Conservation (phyloP, 2,888 invertebrate genomes). For the Pristionchus maxplancki region DNA sequence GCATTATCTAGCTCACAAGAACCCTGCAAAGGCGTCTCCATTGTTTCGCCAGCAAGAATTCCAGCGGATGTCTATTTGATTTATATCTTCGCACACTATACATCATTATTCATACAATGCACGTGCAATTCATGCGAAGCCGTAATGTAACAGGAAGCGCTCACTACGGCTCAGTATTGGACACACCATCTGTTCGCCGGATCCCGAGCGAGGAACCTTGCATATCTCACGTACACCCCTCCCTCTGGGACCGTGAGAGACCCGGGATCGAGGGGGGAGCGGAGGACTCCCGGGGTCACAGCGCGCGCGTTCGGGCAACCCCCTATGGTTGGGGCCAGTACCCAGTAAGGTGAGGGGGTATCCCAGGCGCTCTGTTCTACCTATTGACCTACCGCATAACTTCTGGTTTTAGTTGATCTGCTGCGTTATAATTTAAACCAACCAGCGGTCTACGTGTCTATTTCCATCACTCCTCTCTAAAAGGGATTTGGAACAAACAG, state of each 20-base stretch:
- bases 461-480: neutral
- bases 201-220: constrained; percentile 4
- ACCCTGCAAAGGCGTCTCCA: neutral
- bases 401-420: no score
- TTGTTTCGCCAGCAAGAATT: neutral
- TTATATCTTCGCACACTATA: no score
- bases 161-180: no score
- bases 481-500: neutral
- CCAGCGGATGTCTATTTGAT: no score
- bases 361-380: no score
- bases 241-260: neutral
- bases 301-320: neutral
- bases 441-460: neutral
- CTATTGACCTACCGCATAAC: no score
- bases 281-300: neutral
- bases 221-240: neutral
- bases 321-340: neutral
- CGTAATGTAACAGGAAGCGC: no score
- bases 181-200: neutral
- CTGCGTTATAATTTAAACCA: no score
- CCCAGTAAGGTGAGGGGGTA: no score
- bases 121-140: no score
- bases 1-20: neutral
- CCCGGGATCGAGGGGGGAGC: neutral
- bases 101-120: no score